Percentiles rank a stretch among this genome's conserved stretches.
Evolutionary conservation across 2,797 vertebrate genomes (phyloP).

Genomic region (Euphonia xanthogaster): DNA sequence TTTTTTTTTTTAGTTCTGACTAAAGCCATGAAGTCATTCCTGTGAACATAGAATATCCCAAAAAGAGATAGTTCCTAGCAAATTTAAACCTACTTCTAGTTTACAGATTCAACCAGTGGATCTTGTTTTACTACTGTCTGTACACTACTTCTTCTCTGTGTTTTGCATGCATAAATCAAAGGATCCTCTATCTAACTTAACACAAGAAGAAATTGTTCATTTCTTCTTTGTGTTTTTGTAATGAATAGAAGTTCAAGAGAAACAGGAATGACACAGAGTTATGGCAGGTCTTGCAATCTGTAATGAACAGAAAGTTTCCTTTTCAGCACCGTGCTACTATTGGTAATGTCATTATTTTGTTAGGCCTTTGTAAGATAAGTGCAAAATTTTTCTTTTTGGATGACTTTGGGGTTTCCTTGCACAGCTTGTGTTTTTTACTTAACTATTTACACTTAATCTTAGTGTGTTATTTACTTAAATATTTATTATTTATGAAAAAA

Average conservation of each 20-base stretch:
- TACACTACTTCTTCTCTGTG: neutral
- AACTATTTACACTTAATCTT: neutral
- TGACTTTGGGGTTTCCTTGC: neutral
- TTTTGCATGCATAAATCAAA: neutral
- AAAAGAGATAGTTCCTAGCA: neutral
- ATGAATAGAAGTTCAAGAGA: neutral
- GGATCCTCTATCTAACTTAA: neutral
- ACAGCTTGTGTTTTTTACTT: neutral
- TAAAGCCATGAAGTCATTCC: neutral
- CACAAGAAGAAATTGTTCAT: neutral
- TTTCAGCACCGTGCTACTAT: neutral
- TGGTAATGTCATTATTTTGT: neutral
- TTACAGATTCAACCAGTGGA: neutral
- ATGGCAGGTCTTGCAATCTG: neutral
- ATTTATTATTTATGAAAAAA: neutral
- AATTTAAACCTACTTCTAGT: neutral
- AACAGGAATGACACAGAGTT: neutral
- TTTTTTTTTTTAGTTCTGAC: neutral
- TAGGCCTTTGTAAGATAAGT: neutral
- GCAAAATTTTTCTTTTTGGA: neutral
- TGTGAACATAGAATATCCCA: neutral
- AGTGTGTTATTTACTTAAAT: neutral
- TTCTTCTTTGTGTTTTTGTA: neutral
- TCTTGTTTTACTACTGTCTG: neutral
- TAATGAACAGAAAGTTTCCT: neutral